Conservation (phyloP, 2,113 vertebrate genomes). For the Cyanoramphus novaezelandiae region DNA sequence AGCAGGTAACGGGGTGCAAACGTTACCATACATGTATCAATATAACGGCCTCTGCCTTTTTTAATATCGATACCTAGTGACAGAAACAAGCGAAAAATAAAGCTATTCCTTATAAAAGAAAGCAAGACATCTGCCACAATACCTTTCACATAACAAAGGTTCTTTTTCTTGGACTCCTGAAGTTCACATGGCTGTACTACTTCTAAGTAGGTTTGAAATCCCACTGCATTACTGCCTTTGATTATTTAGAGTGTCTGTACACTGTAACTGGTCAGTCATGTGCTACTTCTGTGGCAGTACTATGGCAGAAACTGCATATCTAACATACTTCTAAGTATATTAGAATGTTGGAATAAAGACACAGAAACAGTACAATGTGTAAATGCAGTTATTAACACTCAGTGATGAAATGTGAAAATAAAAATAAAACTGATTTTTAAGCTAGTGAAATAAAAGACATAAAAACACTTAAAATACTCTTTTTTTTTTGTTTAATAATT, state of each 20-base stretch:
- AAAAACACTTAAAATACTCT: not conserved
- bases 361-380: not conserved
- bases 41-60: constrained; percentile 93
- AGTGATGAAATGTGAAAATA: not conserved
- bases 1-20: constrained; percentile 95
- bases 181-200: not conserved
- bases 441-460: not conserved
- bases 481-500: not conserved
- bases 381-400: not conserved
- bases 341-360: not conserved
- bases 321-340: not conserved
- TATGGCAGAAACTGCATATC: not conserved
- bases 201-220: not conserved
- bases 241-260: not conserved
- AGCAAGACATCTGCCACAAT: not conserved
- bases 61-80: constrained; percentile 90
- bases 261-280: not conserved
- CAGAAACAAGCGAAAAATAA: not conserved
- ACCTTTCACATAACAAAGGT: not conserved
- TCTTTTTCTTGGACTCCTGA: not conserved
- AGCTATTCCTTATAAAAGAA: not conserved
- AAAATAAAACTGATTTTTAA: not conserved
- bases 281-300: not conserved
- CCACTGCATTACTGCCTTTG: not conserved
- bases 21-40: constrained; percentile 92